Base-by-base conservation (phyloP, 1,140 invertebrate genomes). In the Homarus americanus region DNA sequence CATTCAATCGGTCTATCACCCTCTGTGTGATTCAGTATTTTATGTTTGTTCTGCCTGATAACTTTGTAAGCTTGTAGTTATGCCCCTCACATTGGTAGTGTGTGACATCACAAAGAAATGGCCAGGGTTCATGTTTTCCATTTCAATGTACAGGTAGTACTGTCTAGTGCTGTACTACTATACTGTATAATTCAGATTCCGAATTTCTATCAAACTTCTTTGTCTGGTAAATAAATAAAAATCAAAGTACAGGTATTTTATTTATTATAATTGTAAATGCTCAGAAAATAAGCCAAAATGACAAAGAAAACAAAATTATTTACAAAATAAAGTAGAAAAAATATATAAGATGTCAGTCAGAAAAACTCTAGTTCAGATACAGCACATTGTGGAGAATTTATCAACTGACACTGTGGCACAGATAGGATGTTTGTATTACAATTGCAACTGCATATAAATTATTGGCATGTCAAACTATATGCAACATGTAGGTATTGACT, bases 391-490 rank as follows among this genome's bases (percentile, higher is more conserved):
- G 41, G 75, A 82, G 66, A 63, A 53, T 82, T 76, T 28, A 83
- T 75, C 88, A 84, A 90, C 82, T 90, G 88, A 90, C 80, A 75
- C 82, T 84, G 88, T 90, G 88, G 88, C 88, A 90, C 88, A 75
- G 88, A 82, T 12, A 90, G 82, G 63, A 32, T 82, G 72, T 76
- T 84, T 90, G 80, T 66, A 83, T 90, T 90, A 82, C 34, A 83
- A 53, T 76, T 78, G 40, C 34, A 63, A 53, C 63, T 58, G 84
- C 72, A 87, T 38, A 84, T 58, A 40, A 72, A 82, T 79, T 58
- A 79, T 41, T 80, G 73, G 38, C 28, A 69, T 69, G 53, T 58
- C 7, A 75, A 28, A 84, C 44, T 75, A 49, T 20, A 75, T 85
- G 69, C 40, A 85, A 85, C 83, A 73, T 85, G 28, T 69, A 85